Base-by-base conservation (phyloP, 2,113 vertebrate genomes). In the Lontra canadensis region DNA sequence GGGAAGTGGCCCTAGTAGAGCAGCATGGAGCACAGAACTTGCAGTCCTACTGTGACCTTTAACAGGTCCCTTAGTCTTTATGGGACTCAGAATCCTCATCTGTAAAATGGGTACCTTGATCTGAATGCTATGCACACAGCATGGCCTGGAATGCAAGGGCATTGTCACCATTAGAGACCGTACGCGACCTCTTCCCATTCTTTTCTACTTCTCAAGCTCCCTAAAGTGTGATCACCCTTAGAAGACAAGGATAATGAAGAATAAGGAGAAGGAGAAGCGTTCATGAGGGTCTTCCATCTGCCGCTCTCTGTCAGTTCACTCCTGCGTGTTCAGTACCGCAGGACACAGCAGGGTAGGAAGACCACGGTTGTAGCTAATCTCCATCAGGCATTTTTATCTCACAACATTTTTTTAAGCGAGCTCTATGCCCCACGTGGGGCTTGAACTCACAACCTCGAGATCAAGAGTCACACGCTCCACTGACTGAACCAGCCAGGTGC, bases 81-180 rank as follows among this genome's bases (percentile, higher is more conserved):
- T 25, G 42, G 87, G 92, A 42, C 26, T 83, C 80, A 42, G 63
- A 47, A 55, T 71, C 52, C 65, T 96, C 42, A 8, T 78, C 79
- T 78, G 76, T 49, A 55, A 57, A 80, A 73, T 79, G 83, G 34
- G 39, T 34, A 59, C 52, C 57, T 2, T 0, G 13, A 20, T 83
- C 63, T 55, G n/a, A n/a, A 21, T 25, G 36, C n/a, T 23, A 17
- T 18, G 15, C 57, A 20, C 15, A 25, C 6, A 73, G 69, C 42
- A 13, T 34, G 0, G 34, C 23, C 47, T 26, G 73, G 21, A 21
- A 14, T 3, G 0, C 0, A 2, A 10, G 17, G 69, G 55, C 23
- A 61, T 44, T 14, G 0, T n/a, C 14, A 31, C 36, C 20, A 2
- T 61, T 42, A 47, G 44, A 79, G 61, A 8, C 11, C 26, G 26